A percentile compares a stretch with the other conserved stretches of the same genome.
Conservation (phyloP, 1,140 invertebrate genomes). For the Chelonus insularis region DNA sequence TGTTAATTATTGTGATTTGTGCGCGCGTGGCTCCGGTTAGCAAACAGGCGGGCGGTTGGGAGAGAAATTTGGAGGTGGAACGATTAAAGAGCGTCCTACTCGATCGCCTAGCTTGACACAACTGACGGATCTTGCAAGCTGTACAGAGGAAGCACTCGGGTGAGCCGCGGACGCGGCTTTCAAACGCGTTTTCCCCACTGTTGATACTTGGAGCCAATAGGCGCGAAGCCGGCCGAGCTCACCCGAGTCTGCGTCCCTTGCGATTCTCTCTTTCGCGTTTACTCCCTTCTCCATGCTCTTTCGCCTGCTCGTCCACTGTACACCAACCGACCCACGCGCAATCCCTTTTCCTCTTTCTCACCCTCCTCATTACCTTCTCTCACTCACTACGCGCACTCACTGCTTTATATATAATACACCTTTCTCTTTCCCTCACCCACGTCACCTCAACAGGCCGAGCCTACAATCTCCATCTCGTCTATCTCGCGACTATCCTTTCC, state of each 20-base stretch:
- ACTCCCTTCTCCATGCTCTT: neutral
- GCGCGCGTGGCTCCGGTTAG: constrained; percentile 30
- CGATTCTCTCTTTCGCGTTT: constrained; percentile 8
- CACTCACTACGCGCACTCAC: constrained; percentile 23
- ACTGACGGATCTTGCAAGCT: constrained; percentile 52
- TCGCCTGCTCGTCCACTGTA: neutral
- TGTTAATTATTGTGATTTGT: constrained; percentile 15
- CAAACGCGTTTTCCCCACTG: constrained; percentile 44
- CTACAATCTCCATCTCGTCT: constrained; percentile 23
- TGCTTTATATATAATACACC: constrained; percentile 18
- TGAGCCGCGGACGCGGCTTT: constrained; percentile 47
- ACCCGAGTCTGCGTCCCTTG: constrained; percentile 32
- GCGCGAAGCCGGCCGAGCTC: constrained; percentile 32
- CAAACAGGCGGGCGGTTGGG: constrained; percentile 35
- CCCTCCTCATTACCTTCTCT: neutral
- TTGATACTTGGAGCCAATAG: constrained; percentile 33
- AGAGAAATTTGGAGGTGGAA: constrained; percentile 54
- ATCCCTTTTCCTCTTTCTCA: constrained; percentile 3
- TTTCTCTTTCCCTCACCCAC: constrained; percentile 14
- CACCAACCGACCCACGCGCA: constrained; percentile 2
- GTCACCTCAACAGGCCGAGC: constrained; percentile 16
- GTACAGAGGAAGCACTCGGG: constrained; percentile 34
- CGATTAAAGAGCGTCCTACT: constrained; percentile 59
- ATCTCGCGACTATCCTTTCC: constrained; percentile 4
- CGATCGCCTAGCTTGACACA: constrained; percentile 61